phyloP scores from a whole-genome alignment of 2,888 invertebrate genomes.

The Nasonovia ribisnigri region DNA sequence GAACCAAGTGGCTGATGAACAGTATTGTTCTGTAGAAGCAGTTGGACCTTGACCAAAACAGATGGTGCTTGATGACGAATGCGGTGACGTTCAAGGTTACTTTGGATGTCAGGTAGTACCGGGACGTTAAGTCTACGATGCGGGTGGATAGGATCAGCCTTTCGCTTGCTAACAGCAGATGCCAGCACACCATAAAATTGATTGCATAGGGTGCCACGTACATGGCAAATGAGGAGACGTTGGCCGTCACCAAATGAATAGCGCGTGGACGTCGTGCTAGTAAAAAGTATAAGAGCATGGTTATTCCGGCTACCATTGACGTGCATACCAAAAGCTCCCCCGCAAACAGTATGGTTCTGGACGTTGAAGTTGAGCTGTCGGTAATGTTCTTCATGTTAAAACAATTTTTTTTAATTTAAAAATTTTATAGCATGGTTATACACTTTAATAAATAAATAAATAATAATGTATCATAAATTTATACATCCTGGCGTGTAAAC shows the following conservation, averaged over 20 bases:
- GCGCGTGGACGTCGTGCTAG: background rate
- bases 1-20: background rate
- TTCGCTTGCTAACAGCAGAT: background rate
- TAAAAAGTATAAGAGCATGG: background rate
- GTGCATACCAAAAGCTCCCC: background rate
- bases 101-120: background rate
- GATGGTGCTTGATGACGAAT: background rate
- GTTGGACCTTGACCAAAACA: background rate
- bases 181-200: background rate
- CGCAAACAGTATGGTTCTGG: background rate
- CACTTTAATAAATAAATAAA: background rate
- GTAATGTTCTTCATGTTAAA: background rate
- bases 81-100: background rate
- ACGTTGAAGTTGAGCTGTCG: background rate
- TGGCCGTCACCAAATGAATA: background rate
- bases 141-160: background rate
- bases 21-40: background rate
- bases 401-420: background rate
- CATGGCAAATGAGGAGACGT: background rate
- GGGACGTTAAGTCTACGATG: background rate
- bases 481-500: background rate
- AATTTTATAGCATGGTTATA: background rate
- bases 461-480: background rate
- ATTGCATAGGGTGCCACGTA: background rate
- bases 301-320: background rate